These are phyloP conservation scores for Koerneria pararmatus DNA, from an alignment of 2,888 invertebrate species.

Conservation along the genomic window DNA sequence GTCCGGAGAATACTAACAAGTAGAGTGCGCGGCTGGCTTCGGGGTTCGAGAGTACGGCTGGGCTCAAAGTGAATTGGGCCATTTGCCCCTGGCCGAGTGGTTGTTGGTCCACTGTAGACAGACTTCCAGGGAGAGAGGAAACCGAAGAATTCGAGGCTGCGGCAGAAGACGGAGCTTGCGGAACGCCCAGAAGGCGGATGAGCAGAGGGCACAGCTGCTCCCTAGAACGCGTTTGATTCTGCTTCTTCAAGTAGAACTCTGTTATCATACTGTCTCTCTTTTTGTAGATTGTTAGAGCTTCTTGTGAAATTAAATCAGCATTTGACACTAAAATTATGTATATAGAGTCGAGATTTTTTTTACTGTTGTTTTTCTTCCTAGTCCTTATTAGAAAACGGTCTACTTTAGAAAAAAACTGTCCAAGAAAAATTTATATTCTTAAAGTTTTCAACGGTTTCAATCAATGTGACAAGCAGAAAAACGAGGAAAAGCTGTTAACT, in stretches of 20 bases:
- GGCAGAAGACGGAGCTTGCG: conserved; percentile 2
- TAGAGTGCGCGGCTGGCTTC: conserved; percentile 49
- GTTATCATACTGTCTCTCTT: no score
- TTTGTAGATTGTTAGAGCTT: no score
- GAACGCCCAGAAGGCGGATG: conserved; percentile 40
- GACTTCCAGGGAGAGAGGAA: neutral
- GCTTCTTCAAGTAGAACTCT: no score
- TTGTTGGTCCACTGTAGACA: conserved; percentile 25
- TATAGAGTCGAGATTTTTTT: no score
- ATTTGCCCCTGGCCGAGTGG: conserved; percentile 44
- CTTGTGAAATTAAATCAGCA: no score
- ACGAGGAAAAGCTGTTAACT: no score
- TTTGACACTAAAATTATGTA: neutral
- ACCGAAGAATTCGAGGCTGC: conserved; percentile 9
- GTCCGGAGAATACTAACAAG: conserved; percentile 45
- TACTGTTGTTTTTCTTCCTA: neutral
- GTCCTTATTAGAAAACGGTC: neutral
- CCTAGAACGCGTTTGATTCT: no score
- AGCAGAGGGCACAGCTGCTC: conserved; percentile 43
- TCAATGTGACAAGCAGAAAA: no score
- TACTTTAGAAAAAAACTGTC: no score
- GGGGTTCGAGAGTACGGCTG: conserved; percentile 42
- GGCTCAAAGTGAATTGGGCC: conserved; percentile 36
- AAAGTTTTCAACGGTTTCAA: no score
- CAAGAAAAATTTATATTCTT: no score